Evolutionary conservation across 1,140 invertebrate genomes (phyloP).

Genomic region (Drosophila sechellia): DNA sequence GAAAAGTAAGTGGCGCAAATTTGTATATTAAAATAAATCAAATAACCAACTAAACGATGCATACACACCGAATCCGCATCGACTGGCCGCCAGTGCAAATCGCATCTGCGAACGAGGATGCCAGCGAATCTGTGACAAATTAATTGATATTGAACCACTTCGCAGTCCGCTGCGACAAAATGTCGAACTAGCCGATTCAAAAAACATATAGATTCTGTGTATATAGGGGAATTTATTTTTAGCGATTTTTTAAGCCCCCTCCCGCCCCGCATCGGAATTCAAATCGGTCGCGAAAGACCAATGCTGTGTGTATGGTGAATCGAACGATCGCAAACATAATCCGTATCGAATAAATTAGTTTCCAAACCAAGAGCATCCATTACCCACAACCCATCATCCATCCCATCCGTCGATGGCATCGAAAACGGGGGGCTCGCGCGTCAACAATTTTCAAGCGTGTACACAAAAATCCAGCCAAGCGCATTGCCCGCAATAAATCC

Average conservation of each 20-base stretch:
- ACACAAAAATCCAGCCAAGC: conserved; percentile 74
- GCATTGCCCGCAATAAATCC: conserved; percentile 55
- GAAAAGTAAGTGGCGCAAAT: conserved; percentile 78
- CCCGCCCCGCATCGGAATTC: conserved; percentile 14
- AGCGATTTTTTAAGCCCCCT: conserved; percentile 14
- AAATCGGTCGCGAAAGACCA: conserved; percentile 44
- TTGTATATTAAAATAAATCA: conserved; percentile 80
- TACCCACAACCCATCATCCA: conserved; percentile 14
- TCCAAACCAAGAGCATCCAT: no score
- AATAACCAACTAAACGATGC: conserved; percentile 75
- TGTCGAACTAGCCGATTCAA: conserved; percentile 66
- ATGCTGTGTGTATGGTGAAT: conserved; percentile 27
- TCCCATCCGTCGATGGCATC: conserved; percentile 22
- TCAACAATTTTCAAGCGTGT: conserved; percentile 81
- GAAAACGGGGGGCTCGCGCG: conserved; percentile 45
- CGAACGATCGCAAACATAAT: conserved; percentile 67
- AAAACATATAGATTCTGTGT: conserved; percentile 42
- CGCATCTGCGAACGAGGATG: conserved; percentile 47
- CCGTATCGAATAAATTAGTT: conserved; percentile 69
- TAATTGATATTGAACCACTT: conserved; percentile 75
- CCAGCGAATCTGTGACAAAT: conserved; percentile 46
- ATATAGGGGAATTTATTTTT: conserved; percentile 59
- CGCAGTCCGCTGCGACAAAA: conserved; percentile 65
- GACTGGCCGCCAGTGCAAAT: conserved; percentile 25
- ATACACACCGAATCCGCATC: conserved; percentile 66